phyloP scores from a whole-genome alignment of 2,797 vertebrate species.

The Spinibarbus caldwelli region DNA sequence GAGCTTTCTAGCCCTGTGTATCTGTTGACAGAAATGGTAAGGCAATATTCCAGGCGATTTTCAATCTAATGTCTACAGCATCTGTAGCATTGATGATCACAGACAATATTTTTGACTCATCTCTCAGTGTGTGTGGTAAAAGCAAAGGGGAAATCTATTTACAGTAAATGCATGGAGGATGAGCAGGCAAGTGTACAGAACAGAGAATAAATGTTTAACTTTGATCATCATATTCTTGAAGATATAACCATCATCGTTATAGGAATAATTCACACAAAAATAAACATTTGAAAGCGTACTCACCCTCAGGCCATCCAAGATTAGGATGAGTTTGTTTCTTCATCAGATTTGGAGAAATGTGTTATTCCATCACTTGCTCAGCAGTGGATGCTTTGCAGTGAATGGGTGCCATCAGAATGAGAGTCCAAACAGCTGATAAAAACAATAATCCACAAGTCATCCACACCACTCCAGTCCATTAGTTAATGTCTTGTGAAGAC shows the following conservation, averaged over 20 bases:
- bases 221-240: neutral
- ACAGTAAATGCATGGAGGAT: neutral
- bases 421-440: neutral
- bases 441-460: neutral
- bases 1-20: conserved; percentile 12
- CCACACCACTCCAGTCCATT: neutral
- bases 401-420: neutral
- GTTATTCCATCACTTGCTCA: neutral
- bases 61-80: neutral
- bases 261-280: neutral
- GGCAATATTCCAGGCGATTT: neutral
- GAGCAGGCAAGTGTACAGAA: neutral
- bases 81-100: neutral
- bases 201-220: neutral
- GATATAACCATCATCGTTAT: neutral
- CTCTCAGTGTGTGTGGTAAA: neutral
- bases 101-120: neutral
- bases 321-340: too few species aligned
- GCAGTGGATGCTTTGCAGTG: neutral
- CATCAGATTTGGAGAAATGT: too few species aligned
- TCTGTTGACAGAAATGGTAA: neutral
- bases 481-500: neutral
- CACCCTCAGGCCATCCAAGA: neutral
- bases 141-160: neutral
- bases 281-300: neutral